Evolutionary conservation across 2,888 invertebrate species (phyloP).

Genomic region (Actias luna): DNA sequence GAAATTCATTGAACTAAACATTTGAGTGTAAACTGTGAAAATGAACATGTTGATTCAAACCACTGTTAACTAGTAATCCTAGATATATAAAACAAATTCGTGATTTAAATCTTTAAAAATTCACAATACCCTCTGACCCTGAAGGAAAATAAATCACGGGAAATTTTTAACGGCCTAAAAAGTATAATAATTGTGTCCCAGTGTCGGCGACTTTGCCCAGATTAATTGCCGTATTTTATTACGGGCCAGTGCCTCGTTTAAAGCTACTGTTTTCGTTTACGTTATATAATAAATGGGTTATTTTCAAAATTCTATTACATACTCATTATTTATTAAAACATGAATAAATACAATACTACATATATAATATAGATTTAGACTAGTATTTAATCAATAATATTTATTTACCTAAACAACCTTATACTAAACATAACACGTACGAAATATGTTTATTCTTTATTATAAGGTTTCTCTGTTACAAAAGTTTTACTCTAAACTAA

Average conservation of each 20-base stretch:
- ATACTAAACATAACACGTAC: no score
- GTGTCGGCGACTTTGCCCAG: conserved; percentile 47
- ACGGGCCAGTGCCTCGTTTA: conserved; percentile 30
- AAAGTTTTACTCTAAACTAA: no score
- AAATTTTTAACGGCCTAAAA: conserved; percentile 41
- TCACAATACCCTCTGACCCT: conserved; percentile 29
- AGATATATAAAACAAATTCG: conserved; percentile 5
- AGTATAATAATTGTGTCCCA: conserved; percentile 48
- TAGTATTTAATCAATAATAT: no score
- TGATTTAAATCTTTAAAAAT: conserved; percentile 13
- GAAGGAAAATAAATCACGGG: conserved; percentile 39
- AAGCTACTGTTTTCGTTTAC: conserved; percentile 38
- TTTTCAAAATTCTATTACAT: conserved; percentile 7
- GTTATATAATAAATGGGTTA: conserved; percentile 32
- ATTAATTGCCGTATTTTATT: conserved; percentile 56
- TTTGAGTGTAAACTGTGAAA: neutral
- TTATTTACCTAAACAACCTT: no score
- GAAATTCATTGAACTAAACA: no score
- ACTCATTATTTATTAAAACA: neutral
- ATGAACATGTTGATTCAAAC: neutral
- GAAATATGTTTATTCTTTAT: no score
- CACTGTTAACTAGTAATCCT: neutral
- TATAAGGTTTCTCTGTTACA: no score
- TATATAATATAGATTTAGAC: no score
- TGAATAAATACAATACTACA: neutral